Evolutionary conservation across 2,797 vertebrate genomes (phyloP).

Genomic region (Luscinia megarhynchos): DNA sequence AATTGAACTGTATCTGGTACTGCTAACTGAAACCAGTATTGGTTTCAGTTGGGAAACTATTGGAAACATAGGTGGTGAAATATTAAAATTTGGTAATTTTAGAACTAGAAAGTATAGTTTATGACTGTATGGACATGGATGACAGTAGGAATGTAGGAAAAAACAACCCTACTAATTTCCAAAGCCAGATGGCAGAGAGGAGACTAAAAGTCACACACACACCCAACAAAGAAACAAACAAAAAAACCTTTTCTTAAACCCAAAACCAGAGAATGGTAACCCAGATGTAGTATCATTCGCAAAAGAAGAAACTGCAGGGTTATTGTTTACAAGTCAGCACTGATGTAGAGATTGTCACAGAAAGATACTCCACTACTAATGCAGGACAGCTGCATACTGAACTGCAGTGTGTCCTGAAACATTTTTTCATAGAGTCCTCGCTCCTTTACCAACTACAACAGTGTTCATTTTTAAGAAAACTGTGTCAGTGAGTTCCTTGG

Average conservation of each 20-base stretch:
- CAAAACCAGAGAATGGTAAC: neutral
- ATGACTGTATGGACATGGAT: neutral
- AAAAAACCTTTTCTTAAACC: neutral
- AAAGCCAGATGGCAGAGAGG: slow-evolving; percentile 25
- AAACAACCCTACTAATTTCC: neutral
- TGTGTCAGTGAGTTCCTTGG: neutral
- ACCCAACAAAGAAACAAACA: neutral
- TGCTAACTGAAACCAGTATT: slow-evolving; percentile 28
- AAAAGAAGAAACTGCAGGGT: neutral
- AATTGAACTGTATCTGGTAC: neutral
- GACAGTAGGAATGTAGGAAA: neutral
- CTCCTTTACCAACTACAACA: neutral
- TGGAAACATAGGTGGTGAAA: slow-evolving; percentile 13
- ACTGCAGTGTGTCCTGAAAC: rapidly evolving
- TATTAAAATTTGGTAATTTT: slow-evolving; percentile 36
- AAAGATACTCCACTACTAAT: neutral
- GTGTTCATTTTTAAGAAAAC: neutral
- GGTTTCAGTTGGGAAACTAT: neutral
- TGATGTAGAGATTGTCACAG: neutral
- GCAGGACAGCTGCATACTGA: neutral
- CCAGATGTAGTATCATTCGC: neutral
- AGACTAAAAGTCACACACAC: neutral
- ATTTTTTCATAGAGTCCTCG: neutral
- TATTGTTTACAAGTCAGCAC: neutral
- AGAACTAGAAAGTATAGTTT: slow-evolving; percentile 27